Percentiles rank a stretch among this genome's conserved stretches.
Conservation (phyloP, 2,113 vertebrate genomes). For the Amblyopsis rosae region DNA sequence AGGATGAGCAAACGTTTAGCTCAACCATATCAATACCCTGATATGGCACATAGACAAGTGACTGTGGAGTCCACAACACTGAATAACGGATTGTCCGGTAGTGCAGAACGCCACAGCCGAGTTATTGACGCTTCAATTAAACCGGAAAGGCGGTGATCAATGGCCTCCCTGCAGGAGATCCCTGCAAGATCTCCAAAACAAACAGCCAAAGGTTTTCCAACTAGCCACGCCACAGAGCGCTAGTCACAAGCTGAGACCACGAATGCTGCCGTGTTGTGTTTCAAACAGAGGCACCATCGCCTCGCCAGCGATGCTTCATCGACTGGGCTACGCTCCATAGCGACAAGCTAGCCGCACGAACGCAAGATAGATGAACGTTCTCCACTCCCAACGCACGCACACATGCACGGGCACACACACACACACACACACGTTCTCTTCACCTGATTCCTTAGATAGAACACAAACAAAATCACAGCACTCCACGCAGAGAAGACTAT, state of each 20-base stretch:
- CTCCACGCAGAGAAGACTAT: conserved; percentile 9
- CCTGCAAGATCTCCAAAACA: not conserved
- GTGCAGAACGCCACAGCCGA: too few relatives aligned
- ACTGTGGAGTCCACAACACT: too few relatives aligned
- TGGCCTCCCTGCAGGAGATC: too few relatives aligned
- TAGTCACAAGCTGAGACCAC: conserved; percentile 22
- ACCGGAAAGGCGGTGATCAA: too few relatives aligned
- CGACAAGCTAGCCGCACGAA: conserved; percentile 16
- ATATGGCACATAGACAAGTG: too few relatives aligned
- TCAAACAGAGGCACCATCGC: not conserved
- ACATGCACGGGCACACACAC: not conserved
- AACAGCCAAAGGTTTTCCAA: not conserved
- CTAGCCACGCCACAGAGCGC: conserved; percentile 20
- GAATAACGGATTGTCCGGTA: too few relatives aligned
- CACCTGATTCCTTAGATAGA: conserved; percentile 41
- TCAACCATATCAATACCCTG: too few relatives aligned
- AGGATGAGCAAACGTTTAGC: too few relatives aligned
- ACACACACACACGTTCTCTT: conserved; percentile 1
- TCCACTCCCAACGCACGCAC: too few relatives aligned
- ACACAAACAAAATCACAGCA: conserved; percentile 21
- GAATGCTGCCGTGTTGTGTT: conserved; percentile 1
- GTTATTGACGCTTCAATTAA: too few relatives aligned
- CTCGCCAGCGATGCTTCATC: conserved; percentile 15
- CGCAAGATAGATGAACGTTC: too few relatives aligned
- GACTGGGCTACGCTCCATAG: conserved; percentile 1